phyloP scores from a whole-genome alignment of 1,140 invertebrate genomes.

The Drosophila nebulosa region DNA sequence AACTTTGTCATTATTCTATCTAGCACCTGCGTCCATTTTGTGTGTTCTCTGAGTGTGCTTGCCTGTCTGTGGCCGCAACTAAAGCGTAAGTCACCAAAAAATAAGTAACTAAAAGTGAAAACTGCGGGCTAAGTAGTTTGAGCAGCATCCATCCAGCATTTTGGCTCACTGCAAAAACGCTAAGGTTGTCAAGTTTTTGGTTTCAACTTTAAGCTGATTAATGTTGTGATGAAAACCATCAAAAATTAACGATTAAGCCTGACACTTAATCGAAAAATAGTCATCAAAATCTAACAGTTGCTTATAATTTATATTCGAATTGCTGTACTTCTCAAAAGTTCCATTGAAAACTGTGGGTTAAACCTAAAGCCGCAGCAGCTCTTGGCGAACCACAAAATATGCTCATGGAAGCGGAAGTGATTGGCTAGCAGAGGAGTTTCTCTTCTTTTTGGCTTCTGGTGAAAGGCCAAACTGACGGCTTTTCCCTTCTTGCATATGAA shows the following conservation, averaged over 20 bases:
- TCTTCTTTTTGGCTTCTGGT: background rate
- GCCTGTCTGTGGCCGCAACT: background rate
- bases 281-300: conserved; percentile 46
- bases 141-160: background rate
- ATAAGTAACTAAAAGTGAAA: conserved; percentile 7
- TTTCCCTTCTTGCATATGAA: conserved; percentile 23
- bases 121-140: conserved; percentile 22
- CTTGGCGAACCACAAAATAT: conserved; percentile 28
- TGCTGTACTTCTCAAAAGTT: conserved; percentile 2
- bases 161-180: background rate
- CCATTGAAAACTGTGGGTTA: background rate
- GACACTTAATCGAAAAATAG: conserved; percentile 17
- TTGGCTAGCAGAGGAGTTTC: conserved; percentile 25
- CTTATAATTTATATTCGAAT: conserved; percentile 26
- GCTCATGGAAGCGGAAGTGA: conserved; percentile 45
- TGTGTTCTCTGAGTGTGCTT: background rate
- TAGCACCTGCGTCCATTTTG: conserved; percentile 28
- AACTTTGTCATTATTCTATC: conserved; percentile 39
- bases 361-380: background rate
- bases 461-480: conserved; percentile 13
- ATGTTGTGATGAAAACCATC: conserved; percentile 7
- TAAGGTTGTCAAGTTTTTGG: background rate
- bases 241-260: background rate
- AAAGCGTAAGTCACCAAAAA: conserved; percentile 16
- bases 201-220: conserved; percentile 46